Evolutionary conservation across 2,797 vertebrate genomes (phyloP), one percentile per base, ranked within the genome.

Genomic region (Myiothlypis chrysogaster): DNA sequence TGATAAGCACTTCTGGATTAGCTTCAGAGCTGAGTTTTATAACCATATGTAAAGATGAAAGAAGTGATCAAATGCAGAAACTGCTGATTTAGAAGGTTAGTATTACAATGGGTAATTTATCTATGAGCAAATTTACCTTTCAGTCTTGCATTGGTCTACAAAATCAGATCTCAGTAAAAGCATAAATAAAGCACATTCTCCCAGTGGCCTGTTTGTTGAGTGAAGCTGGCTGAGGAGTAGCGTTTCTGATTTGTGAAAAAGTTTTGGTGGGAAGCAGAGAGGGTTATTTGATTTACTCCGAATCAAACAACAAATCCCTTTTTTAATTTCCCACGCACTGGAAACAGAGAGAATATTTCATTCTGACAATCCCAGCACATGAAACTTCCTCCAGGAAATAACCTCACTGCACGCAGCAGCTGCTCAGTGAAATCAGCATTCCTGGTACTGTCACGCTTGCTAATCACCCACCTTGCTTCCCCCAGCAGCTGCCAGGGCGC

Each of bases 351-450:
- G 19, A 78, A 14, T 69, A 66, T 52, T 94, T 86, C 47, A 66
- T 59, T 73, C 57, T 52, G 55, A 83, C 53, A 86, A 75, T 49
- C 55, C 39, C 53, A 78, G 68, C 37, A 46, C 13, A 3, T 44
- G 91, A 65, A 53, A 82, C 73, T 90, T 95, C 95, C 95, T 84
- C 22, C 59, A 90, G 95, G 94, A 96, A 96, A 90, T 37, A 92
- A 79, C 10, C 60, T 52, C 63, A 32, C 25, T 43, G n/a, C 56
- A 49, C 1, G 7, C 81, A 92, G 86, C 95, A 96, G 95, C 90
- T 95, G 96, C 77, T 89, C 9, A 1, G 55, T 87, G 56, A 92
- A 87, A 90, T 76, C 32, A 8, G 1, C 60, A 43, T 83, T 93
- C 70, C 30, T 13, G 35, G 46, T 32, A 10, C 57, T 91, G 71